Evolutionary conservation across 2,888 invertebrate genomes (phyloP).

Genomic region (Drosophila falleni): DNA sequence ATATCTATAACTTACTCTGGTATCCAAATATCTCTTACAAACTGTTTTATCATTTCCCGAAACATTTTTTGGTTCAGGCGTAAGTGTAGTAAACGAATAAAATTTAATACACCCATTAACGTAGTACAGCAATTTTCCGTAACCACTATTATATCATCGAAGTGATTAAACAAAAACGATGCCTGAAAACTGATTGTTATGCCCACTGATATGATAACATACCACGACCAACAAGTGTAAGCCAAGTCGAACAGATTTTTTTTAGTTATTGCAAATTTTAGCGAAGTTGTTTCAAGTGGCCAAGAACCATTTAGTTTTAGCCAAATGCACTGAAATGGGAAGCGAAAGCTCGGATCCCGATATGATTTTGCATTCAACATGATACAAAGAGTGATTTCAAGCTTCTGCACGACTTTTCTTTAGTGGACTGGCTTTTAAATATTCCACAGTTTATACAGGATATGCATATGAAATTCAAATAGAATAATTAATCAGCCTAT

Average conservation of each 20-base stretch:
- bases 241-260: conserved; percentile 18
- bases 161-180: conserved; percentile 75
- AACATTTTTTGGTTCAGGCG: conserved; percentile 76
- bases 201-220: conserved; percentile 80
- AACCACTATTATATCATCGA: conserved; percentile 83
- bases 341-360: conserved; percentile 69
- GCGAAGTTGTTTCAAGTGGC: conserved; percentile 66
- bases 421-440: background rate
- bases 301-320: conserved; percentile 84
- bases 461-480: background rate
- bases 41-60: conserved; percentile 76
- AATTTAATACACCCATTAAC: conserved; percentile 84
- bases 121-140: conserved; percentile 85
- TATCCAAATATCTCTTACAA: conserved; percentile 83
- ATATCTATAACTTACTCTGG: conserved; percentile 68
- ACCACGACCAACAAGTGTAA: conserved; percentile 83
- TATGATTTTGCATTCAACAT: conserved; percentile 77
- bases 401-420: background rate
- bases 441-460: background rate
- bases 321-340: conserved; percentile 84
- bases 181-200: conserved; percentile 83
- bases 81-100: conserved; percentile 83
- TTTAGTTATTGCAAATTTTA: background rate
- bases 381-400: background rate
- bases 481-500: conserved; percentile 3